Conservation (phyloP, 2,113 vertebrate genomes). For the Calyptommatus sinebrachiatus region DNA sequence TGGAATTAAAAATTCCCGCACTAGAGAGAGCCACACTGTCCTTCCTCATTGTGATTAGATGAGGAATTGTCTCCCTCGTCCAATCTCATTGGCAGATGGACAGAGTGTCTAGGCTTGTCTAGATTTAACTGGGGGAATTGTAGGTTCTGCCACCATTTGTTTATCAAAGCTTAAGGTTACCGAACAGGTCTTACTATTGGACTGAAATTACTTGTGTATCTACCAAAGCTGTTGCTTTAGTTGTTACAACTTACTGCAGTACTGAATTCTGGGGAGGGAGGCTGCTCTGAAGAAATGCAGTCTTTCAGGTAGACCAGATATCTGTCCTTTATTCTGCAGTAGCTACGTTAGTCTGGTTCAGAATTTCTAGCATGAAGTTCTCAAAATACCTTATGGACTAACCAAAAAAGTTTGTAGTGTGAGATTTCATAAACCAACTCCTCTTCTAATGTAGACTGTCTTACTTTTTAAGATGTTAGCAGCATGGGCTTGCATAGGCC, state of each 20-base stretch:
- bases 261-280: not conserved
- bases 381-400: no score
- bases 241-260: not conserved
- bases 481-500: no score
- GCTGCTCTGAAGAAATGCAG: accelerated
- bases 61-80: no score
- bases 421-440: not conserved
- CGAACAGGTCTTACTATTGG: not conserved
- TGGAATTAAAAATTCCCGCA: no score
- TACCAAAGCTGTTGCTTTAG: not conserved
- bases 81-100: not conserved
- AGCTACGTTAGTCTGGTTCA: not conserved
- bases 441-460: no score
- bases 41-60: no score
- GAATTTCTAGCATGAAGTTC: no score
- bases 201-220: not conserved
- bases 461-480: no score
- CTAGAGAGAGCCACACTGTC: no score
- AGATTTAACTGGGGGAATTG: not conserved
- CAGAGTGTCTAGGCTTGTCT: not conserved
- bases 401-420: no score
- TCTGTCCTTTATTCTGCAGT: accelerated
- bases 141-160: no score
- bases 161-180: no score
- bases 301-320: not conserved